These are phyloP conservation scores for Arizona elegans DNA, from an alignment of 2,113 vertebrate genomes.

Conservation along the genomic window DNA sequence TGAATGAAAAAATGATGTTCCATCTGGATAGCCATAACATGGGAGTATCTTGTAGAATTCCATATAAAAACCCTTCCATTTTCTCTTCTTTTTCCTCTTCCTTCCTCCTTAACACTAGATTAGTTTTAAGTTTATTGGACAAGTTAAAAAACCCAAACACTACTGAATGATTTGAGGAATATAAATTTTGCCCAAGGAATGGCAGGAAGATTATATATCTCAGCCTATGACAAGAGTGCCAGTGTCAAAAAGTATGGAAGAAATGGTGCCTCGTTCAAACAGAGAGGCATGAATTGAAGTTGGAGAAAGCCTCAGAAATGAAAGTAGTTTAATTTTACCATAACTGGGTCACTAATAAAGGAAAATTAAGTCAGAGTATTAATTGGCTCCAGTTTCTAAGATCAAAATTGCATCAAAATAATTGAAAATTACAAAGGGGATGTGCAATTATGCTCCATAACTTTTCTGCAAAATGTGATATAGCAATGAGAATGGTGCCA, in stretches of 20 bases:
- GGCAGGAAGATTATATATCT: not conserved
- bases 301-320: no score
- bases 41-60: not conserved
- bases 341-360: no score
- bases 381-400: no score
- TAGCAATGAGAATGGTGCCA: no score
- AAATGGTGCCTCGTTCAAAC: not conserved
- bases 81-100: not conserved
- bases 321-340: no score
- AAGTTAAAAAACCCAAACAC: not conserved
- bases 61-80: not conserved
- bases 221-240: not conserved
- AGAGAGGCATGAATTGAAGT: accelerated
- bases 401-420: no score
- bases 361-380: no score
- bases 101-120: not conserved
- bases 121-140: not conserved
- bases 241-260: not conserved
- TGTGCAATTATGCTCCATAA: no score
- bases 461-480: no score
- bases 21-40: not conserved
- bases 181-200: not conserved
- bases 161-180: no score
- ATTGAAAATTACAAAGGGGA: no score
- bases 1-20: not conserved